Base-by-base conservation (phyloP, 2,797 vertebrate species). In the Lindbergichthys nudifrons region DNA sequence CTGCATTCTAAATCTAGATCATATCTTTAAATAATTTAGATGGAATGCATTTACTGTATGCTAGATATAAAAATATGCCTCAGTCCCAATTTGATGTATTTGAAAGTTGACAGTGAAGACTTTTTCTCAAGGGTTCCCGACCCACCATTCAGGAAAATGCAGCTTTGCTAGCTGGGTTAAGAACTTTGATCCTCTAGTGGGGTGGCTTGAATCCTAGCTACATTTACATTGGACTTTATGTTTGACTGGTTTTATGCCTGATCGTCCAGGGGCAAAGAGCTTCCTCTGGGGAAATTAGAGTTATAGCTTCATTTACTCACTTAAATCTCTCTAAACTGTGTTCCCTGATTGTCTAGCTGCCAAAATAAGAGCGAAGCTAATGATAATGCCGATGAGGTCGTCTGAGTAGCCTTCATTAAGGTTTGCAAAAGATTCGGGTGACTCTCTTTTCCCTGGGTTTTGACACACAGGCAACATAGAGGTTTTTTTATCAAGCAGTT, bases 221-320 rank as follows among this genome's bases (percentile, higher is more conserved):
- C 39, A 19, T 62, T 58, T 43, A 57, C 23, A 15, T 7, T n/a
- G 59, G 52, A 42, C 23, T 63, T 30, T 13, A n/a, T 45, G 46
- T 60, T 60, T 65, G 26, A 3, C 19, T 30, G 13, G 36, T 47
- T 59, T 51, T 15, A 51, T 67, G 57, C 6, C n/a, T 36, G 32
- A 60, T 48, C 6, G 4, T 70, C 15, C 30, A 39, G 41, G 26
- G 51, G 26, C 21, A 11, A 32, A 15, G n/a, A 21, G n/a, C 15
- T 51, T 62, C 36, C 15, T 1, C 13, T 30, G 16, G 43, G 30
- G n/a, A 79, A 65, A 58, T 42, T 46, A 43, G 9, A 51, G 51
- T 39, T 79, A 52, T 46, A 19, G 53, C 65, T 46, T 50, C 1
- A 54, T 65, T 36, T 36, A 56, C 21, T 36, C 8, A 57, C 43